A percentile compares a stretch with the other conserved stretches of the same genome.
phyloP scores from a whole-genome alignment of 2,797 vertebrate genomes.

The Anguilla anguilla region DNA sequence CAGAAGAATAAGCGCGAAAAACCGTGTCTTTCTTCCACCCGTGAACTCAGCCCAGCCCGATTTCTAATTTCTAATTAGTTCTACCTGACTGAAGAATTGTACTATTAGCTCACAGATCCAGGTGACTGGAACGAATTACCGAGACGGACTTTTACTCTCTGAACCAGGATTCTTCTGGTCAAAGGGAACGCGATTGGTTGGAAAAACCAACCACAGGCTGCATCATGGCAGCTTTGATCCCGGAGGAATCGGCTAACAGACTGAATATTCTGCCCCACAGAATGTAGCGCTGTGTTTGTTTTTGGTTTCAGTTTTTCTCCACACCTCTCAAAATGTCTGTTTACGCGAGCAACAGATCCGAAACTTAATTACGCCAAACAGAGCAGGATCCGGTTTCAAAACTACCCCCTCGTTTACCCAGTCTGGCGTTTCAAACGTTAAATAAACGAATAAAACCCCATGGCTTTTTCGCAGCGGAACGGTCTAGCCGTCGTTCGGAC shows the following conservation, averaged over 20 bases:
- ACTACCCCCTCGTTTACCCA: neutral
- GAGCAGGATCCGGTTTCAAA: neutral
- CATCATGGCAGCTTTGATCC: neutral
- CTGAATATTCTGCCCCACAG: neutral
- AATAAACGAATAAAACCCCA: neutral
- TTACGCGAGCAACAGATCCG: neutral
- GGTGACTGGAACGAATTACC: no score
- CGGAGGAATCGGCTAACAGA: neutral
- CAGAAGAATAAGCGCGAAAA: no score
- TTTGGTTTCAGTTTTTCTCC: neutral
- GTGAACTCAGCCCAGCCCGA: no score
- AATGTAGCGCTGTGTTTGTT: neutral
- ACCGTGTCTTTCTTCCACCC: no score
- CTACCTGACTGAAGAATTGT: no score
- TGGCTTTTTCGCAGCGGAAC: neutral
- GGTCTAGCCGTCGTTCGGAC: neutral
- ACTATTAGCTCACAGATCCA: no score
- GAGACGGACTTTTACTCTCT: no score
- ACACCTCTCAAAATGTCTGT: neutral
- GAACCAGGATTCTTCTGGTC: no score
- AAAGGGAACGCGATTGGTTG: neutral
- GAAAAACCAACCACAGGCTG: conserved; percentile 1
- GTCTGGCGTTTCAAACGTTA: neutral
- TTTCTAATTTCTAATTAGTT: no score
- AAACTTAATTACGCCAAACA: neutral